Conservation (phyloP, 2,113 vertebrate species). For the Antigone vipio region DNA sequence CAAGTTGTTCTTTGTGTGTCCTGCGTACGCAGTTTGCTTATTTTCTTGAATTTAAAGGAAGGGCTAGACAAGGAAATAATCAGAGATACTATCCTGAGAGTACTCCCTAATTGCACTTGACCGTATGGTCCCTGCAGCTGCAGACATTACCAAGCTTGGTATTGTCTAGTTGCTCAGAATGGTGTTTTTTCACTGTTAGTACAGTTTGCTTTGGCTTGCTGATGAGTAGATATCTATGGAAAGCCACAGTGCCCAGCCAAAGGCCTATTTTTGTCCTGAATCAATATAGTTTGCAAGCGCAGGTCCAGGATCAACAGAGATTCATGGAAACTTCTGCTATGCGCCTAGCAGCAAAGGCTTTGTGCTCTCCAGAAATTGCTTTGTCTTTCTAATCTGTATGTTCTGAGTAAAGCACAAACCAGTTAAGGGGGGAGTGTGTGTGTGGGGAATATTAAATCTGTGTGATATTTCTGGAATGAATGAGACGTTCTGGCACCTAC, state of each 20-base stretch:
- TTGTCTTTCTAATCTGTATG: slow-evolving; percentile 51
- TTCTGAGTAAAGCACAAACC: slow-evolving; percentile 13
- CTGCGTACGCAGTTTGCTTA: background rate
- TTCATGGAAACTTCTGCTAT: slow-evolving; percentile 72
- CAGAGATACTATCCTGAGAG: background rate
- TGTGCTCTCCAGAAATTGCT: slow-evolving; percentile 7
- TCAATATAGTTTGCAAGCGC: slow-evolving; percentile 62
- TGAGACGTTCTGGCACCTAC: background rate
- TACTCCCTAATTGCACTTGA: background rate
- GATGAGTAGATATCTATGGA: slow-evolving; percentile 64
- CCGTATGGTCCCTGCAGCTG: background rate
- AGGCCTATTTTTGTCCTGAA: slow-evolving; percentile 73
- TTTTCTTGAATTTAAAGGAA: background rate
- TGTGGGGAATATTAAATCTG: background rate
- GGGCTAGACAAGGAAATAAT: background rate
- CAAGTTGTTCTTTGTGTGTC: background rate
- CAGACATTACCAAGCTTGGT: background rate
- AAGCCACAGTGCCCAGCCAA: slow-evolving; percentile 65
- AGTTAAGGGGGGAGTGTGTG: background rate
- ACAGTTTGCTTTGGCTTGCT: slow-evolving; percentile 74
- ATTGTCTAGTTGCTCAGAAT: slow-evolving; percentile 3
- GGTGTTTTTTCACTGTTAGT: slow-evolving; percentile 29
- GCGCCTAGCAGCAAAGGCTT: slow-evolving; percentile 23
- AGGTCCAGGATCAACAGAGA: slow-evolving; percentile 78
- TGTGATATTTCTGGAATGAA: background rate